Base-by-base conservation (phyloP, 2,888 invertebrate species). In the Stictocephala bisonia region DNA sequence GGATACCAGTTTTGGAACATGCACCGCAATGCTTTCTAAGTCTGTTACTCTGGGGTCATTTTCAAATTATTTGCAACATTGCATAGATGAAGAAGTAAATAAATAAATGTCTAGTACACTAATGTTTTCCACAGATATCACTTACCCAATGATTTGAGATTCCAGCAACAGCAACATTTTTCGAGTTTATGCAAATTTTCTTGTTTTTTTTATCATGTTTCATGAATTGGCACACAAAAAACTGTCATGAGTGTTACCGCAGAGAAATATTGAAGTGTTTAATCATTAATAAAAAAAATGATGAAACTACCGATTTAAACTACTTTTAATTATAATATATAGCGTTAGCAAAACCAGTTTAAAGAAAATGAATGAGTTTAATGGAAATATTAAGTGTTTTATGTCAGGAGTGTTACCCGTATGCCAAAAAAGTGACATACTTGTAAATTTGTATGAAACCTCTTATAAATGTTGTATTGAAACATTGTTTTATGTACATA, bases 381-480 rank as follows among this genome's bases (percentile, higher is more conserved):
- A 18, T 18, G 9, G 13, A 44, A 50, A 50, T 50, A 22, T 3
- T 50, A 6, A n/a, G n/a, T n/a, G n/a, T 60, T 60, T 60, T 60
- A 20, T 60, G 31, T 29, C 60, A 60, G 11, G 31, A 60, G 60
- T 60, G 60, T 60, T 60, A 60, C 29, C 18, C 3, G 26, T 24
- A 9, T 3, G 31, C 24, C 58, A 58, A 58, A 58, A 58, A 26
- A n/a, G 2, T n/a, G 6, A 15, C 15, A 11, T 26, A 26, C 22
- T 27, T 58, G 22, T 29, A 7, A 58, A 58, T 9, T 26, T 26
- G 3, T 26, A 31, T n/a, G 3, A 24, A 24, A 26, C 2, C 15
- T 58, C 26, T n/a, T 9, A 9, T 6, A 24, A 26, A 26, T 53
- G 6, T 53, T 53, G 22, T 53, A 29, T 26, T 58, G 9, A 6